phyloP scores from a whole-genome alignment of 2,888 invertebrate genomes.

The Trichopoda pennipes region DNA sequence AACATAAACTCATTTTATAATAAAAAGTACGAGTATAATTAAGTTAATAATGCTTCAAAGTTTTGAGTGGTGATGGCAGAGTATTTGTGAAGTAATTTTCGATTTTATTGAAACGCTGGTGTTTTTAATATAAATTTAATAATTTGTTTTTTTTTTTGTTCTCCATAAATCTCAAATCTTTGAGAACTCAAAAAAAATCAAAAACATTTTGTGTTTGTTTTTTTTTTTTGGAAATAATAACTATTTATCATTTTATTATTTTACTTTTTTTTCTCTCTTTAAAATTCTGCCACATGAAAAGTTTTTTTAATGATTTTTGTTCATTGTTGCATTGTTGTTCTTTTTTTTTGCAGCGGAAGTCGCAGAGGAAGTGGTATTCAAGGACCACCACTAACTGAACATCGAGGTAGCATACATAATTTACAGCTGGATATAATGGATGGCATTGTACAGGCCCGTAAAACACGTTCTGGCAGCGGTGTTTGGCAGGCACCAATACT shows the following conservation, averaged over 20 bases:
- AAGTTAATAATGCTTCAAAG: too few species aligned
- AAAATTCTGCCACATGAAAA: too few species aligned
- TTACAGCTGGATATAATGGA: conserved; percentile 94
- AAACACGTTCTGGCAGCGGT: conserved; percentile 84
- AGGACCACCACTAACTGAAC: conserved; percentile 88
- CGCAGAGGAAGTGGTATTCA: conserved; percentile 80
- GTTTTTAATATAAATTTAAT: too few species aligned
- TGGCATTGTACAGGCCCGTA: conserved; percentile 90
- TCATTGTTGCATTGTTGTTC: not conserved
- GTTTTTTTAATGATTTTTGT: not conserved
- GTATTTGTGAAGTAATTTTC: too few species aligned
- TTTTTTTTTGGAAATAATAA: not conserved
- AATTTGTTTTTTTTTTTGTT: too few species aligned
- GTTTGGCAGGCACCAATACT: conserved; percentile 86
- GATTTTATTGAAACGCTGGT: too few species aligned
- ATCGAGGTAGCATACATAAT: conserved; percentile 89
- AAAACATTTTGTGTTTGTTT: too few species aligned
- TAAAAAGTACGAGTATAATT: too few species aligned
- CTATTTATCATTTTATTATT: not conserved
- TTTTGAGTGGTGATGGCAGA: too few species aligned
- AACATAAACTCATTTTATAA: too few species aligned
- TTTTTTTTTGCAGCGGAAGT: conserved; percentile 73
- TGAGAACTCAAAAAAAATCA: too few species aligned
- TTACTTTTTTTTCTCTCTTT: not conserved
- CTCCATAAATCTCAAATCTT: too few species aligned